Base-by-base conservation (phyloP, 1,140 invertebrate genomes). In the Fragariocoptes setiger region DNA sequence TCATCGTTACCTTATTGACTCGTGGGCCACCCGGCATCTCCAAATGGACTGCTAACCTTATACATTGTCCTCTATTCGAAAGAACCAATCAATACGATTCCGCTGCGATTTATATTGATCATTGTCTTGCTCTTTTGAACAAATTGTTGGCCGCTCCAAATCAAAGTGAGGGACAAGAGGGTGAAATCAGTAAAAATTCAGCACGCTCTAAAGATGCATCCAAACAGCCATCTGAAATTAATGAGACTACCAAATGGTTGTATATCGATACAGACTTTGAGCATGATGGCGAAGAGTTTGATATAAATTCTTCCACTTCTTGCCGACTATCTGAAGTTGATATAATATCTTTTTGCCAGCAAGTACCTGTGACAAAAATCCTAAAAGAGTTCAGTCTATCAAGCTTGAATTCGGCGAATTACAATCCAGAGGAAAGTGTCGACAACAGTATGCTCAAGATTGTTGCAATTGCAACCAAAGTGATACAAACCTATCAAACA, bases 361-460 rank as follows among this genome's bases (percentile, higher is more conserved):
- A 41, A 36, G 25, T 47, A 18, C 46, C 46, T 14, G 44, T 47
- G 15, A 38, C 39, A 4, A 18, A 42, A 22, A 37, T 47, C 5
- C 19, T 47, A 3, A 37, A 40, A 35, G 3, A 14, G 5, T 41
- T 14, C 12, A 38, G 15, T 39, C 3, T 18, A 4, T 40, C 15
- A 42, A 40, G 13, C 22, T 4, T 18, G 21, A 14, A 42, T 8
- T 38, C 18, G 19, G 8, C n/a, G 8, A n/a, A 40, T 16, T 19
- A 12, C 15, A n/a, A 19, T 4, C 5, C 5, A 20, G 13, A 19
- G 13, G 19, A 37, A 35, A n/a, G 16, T 16, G 38, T 41, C n/a
- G 46, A 47, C 35, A 12, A 39, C 2, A 15, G 5, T 20, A 47
- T 47, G 40, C 37, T 47, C 2, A 47, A 47, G 38, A 22, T 47